These are phyloP conservation scores for Timema podura DNA, from an alignment of 2,888 invertebrate genomes.

Conservation along the genomic window DNA sequence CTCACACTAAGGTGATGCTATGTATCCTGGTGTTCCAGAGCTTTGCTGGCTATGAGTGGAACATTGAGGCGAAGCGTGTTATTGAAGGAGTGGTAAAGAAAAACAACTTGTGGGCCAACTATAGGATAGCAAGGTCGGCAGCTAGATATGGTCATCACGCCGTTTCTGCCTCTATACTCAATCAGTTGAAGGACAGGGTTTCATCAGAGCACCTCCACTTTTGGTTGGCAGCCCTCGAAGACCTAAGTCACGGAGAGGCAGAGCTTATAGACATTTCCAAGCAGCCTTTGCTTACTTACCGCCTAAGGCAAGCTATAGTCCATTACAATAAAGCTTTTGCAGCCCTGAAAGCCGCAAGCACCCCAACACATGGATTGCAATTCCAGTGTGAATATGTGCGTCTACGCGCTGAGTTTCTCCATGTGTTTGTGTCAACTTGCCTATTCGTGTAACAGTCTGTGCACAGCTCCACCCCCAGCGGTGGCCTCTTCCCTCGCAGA, in stretches of 20 bases:
- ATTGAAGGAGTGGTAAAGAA: conserved; percentile 54
- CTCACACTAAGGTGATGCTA: conserved; percentile 56
- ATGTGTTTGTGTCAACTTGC: conserved; percentile 59
- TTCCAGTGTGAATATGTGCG: conserved; percentile 76
- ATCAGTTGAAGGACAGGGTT: conserved; percentile 61
- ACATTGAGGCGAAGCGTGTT: conserved; percentile 48
- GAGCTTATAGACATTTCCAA: conserved; percentile 51
- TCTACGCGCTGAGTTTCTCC: conserved; percentile 70
- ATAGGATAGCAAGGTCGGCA: conserved; percentile 81
- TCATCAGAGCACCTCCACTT: conserved; percentile 86
- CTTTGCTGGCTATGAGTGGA: conserved; percentile 65
- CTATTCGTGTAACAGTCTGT: conserved; percentile 68
- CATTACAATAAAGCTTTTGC: conserved; percentile 64
- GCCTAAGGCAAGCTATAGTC: conserved; percentile 53
- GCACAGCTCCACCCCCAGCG: conserved; percentile 89
- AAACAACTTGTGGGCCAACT: conserved; percentile 78
- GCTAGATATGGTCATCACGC: conserved; percentile 76
- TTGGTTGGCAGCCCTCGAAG: conserved; percentile 78
- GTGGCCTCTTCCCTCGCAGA: conserved; percentile 75
- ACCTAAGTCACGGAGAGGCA: conserved; percentile 71
- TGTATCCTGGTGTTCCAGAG: conserved; percentile 82
- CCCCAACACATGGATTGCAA: conserved; percentile 55
- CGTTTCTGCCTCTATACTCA: conserved; percentile 62
- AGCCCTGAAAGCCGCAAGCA: conserved; percentile 60
- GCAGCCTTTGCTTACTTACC: conserved; percentile 44